Conservation (phyloP, 2,888 invertebrate genomes). For the Stenichneumon culpator region DNA sequence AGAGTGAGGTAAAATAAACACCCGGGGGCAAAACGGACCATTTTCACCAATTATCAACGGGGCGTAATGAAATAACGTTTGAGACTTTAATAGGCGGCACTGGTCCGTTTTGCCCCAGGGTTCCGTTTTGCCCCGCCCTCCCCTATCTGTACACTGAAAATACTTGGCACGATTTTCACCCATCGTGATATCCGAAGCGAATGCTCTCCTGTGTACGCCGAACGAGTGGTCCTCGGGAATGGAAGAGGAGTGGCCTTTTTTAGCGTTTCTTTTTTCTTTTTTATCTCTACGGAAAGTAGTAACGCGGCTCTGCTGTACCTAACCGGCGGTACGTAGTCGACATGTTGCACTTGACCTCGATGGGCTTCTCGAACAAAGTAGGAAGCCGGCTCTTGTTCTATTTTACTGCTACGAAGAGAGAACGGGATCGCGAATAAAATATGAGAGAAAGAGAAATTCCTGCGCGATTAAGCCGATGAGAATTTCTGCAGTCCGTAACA, state of each 20-base stretch:
- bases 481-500: no score
- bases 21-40: no score
- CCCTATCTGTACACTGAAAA: not conserved
- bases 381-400: not conserved
- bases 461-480: no score
- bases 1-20: no score
- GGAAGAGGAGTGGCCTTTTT: not conserved
- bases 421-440: not conserved
- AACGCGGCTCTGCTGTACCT: constrained; percentile 2
- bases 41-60: no score
- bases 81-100: no score
- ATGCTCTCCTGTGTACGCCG: not conserved
- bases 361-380: constrained; percentile 6
- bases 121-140: no score
- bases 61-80: no score
- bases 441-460: not conserved
- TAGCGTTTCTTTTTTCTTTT: not conserved
- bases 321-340: not conserved
- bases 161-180: constrained; percentile 6
- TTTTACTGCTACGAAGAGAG: not conserved
- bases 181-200: constrained; percentile 2
- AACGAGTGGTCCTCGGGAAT: not conserved
- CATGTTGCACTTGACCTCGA: constrained; percentile 30
- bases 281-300: not conserved
- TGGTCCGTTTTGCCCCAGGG: no score